A percentile compares a stretch with the other conserved stretches of the same genome.
Conservation (phyloP, 2,113 vertebrate genomes). For the Microcebus murinus region DNA sequence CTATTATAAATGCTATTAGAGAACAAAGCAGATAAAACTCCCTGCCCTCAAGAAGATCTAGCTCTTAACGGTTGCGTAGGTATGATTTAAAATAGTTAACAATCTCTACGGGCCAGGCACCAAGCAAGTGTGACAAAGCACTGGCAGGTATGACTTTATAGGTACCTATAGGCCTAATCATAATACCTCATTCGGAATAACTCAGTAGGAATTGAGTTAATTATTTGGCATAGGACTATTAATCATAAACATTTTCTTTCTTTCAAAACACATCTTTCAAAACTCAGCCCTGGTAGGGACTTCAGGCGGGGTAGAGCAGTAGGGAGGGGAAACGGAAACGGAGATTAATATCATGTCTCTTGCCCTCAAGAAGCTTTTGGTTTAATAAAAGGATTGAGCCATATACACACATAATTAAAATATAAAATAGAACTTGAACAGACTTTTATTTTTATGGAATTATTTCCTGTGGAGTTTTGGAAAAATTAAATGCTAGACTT, state of each 20-base stretch:
- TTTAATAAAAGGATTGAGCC: constrained; percentile 24
- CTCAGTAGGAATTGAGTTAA: not conserved
- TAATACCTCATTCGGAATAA: not conserved
- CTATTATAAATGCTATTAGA: not conserved
- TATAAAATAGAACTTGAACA: not conserved
- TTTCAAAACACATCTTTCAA: not conserved
- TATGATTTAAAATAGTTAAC: not conserved
- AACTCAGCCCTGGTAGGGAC: not conserved
- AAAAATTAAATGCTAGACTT: constrained; percentile 45
- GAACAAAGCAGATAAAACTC: constrained; percentile 1
- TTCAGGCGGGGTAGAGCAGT: no score
- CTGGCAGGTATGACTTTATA: not conserved
- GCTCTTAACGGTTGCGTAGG: not conserved
- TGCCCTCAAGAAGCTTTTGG: constrained; percentile 49
- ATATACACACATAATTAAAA: not conserved
- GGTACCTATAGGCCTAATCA: not conserved
- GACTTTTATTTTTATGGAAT: constrained; percentile 30
- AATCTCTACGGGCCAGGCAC: not conserved
- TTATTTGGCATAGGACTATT: not conserved
- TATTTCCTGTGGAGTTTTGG: not conserved
- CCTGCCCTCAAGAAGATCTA: not conserved
- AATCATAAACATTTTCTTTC: constrained; percentile 7
- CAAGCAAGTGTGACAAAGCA: not conserved
- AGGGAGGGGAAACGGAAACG: not conserved
- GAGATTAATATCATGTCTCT: not conserved